These are phyloP conservation scores for Taenioides sp. DNA, from an alignment of 2,797 vertebrate species.

Conservation along the genomic window DNA sequence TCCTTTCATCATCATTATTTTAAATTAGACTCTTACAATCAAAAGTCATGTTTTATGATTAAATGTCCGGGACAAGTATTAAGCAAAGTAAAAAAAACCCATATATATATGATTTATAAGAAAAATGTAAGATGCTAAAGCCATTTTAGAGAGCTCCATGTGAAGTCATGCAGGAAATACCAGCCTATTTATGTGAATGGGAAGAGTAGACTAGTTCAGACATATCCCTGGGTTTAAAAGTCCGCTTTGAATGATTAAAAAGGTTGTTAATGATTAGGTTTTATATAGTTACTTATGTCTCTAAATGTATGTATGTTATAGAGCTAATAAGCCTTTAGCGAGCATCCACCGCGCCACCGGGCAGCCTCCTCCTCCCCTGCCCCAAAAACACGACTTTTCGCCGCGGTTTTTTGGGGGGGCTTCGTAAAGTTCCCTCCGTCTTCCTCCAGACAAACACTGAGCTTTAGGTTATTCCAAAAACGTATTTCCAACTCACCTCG, in stretches of 20 bases:
- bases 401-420: conserved; percentile 28
- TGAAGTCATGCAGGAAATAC: background rate
- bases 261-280: background rate
- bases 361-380: conserved; percentile 56
- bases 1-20: background rate
- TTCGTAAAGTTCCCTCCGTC: conserved; percentile 38
- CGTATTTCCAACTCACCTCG: conserved; percentile 64
- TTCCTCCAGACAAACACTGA: background rate
- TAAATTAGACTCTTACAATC: background rate
- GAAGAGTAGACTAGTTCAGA: background rate
- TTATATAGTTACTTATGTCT: background rate
- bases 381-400: conserved; percentile 65
- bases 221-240: background rate
- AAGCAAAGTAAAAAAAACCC: background rate
- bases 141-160: background rate
- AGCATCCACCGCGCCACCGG: conserved; percentile 46
- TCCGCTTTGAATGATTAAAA: conserved; percentile 3
- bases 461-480: background rate
- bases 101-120: no score
- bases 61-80: background rate
- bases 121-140: background rate
- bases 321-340: conserved; percentile 54
- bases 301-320: conserved; percentile 21
- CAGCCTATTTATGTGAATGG: background rate
- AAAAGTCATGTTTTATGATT: background rate